These are phyloP conservation scores for Rotaria magnacalcarata DNA, from an alignment of 2,888 invertebrate genomes.

Conservation along the genomic window DNA sequence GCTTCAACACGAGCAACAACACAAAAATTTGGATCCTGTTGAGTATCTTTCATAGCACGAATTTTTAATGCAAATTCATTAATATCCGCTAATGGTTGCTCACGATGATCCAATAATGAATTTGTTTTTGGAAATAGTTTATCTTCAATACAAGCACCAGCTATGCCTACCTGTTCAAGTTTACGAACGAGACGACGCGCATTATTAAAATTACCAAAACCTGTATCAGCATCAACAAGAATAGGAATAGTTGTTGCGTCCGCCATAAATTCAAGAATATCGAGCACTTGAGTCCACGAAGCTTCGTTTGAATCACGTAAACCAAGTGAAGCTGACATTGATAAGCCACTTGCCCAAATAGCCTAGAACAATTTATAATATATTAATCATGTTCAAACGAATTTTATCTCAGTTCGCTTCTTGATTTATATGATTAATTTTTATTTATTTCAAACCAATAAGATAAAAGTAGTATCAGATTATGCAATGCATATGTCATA, in stretches of 20 bases:
- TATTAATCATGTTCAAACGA: not conserved
- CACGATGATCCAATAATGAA: slow-evolving; percentile 59
- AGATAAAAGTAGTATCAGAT: too few relatives aligned
- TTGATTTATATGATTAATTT: too few relatives aligned
- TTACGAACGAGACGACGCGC: slow-evolving; percentile 59
- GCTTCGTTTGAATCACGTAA: slow-evolving; percentile 61
- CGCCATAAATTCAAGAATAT: slow-evolving; percentile 60
- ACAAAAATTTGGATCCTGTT: slow-evolving; percentile 60
- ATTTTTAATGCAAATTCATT: slow-evolving; percentile 61
- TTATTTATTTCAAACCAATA: too few relatives aligned
- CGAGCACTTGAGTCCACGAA: slow-evolving; percentile 61
- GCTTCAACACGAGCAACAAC: slow-evolving; percentile 61
- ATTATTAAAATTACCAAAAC: slow-evolving; percentile 62
- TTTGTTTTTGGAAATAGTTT: slow-evolving; percentile 61
- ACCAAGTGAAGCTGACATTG: slow-evolving; percentile 60
- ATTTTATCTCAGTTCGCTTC: too few relatives aligned
- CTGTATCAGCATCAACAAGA: slow-evolving; percentile 61
- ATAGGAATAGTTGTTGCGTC: slow-evolving; percentile 60
- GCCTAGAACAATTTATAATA: slow-evolving; percentile 46
- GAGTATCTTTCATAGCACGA: slow-evolving; percentile 60
- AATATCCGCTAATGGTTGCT: slow-evolving; percentile 59
- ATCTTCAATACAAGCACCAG: slow-evolving; percentile 61
- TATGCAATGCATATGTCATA: too few relatives aligned
- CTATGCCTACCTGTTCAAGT: slow-evolving; percentile 59
- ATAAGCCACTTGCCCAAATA: slow-evolving; percentile 61